These are phyloP conservation scores for Mamestra configurata DNA, from an alignment of 1,140 invertebrate genomes.

Conservation along the genomic window DNA sequence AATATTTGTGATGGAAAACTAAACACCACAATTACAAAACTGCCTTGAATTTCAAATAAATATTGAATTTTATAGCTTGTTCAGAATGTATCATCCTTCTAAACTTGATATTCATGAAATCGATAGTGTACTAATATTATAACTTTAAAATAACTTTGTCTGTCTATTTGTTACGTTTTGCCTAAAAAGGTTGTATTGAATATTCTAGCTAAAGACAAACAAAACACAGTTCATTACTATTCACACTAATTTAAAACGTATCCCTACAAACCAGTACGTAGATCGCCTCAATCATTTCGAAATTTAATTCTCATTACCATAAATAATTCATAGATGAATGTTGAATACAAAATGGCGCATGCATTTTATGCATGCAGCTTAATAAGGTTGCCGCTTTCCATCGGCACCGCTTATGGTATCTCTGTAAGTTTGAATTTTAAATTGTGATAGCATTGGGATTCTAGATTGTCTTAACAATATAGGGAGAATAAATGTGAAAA, in stretches of 20 bases:
- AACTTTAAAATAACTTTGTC: too few relatives aligned
- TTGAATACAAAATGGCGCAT: conserved; percentile 54
- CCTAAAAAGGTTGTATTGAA: too few relatives aligned
- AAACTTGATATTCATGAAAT: too few relatives aligned
- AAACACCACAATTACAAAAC: neutral
- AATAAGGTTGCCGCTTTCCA: conserved; percentile 30
- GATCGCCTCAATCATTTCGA: conserved; percentile 30
- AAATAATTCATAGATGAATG: conserved; percentile 55
- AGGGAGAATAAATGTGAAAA: neutral
- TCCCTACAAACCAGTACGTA: neutral
- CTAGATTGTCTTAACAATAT: neutral
- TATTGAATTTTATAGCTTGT: neutral
- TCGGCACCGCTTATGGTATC: conserved; percentile 4
- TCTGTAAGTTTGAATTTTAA: conserved; percentile 23
- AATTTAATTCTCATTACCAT: conserved; percentile 60
- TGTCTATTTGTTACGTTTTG: too few relatives aligned
- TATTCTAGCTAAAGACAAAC: too few relatives aligned
- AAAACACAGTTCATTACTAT: neutral
- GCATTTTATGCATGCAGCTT: conserved; percentile 44
- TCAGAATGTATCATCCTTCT: too few relatives aligned
- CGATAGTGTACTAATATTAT: too few relatives aligned
- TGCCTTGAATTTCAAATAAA: neutral
- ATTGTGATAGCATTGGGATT: conserved; percentile 11
- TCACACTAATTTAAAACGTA: neutral
- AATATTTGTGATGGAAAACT: too few relatives aligned